phyloP scores from a whole-genome alignment of 1,140 invertebrate genomes.

The Polypedilum vanderplanki region DNA sequence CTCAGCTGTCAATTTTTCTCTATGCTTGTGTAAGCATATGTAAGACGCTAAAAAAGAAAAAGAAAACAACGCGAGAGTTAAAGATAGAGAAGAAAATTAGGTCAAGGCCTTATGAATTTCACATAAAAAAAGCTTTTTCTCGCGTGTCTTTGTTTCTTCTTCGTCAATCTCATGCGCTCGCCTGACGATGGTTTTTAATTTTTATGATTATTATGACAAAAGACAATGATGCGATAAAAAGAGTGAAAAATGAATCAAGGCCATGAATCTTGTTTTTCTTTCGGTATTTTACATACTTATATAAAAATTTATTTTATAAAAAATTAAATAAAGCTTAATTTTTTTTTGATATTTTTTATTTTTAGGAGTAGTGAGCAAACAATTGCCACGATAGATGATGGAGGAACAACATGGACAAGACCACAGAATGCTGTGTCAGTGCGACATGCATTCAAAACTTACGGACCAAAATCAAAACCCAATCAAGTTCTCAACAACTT shows the following conservation, averaged over 20 bases:
- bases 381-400: conserved; percentile 35
- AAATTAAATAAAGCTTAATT: background rate
- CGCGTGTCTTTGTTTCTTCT: conserved; percentile 15
- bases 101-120: conserved; percentile 22
- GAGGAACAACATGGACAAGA: conserved; percentile 43
- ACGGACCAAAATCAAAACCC: conserved; percentile 74
- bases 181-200: background rate
- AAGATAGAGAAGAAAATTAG: background rate
- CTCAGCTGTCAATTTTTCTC: background rate
- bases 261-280: background rate
- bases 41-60: background rate
- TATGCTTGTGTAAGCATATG: conserved; percentile 15
- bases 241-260: conserved; percentile 12
- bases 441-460: conserved; percentile 75
- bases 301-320: background rate
- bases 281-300: background rate
- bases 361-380: conserved; percentile 29
- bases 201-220: background rate
- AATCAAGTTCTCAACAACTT: conserved; percentile 77
- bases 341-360: conserved; percentile 1
- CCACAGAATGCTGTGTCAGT: conserved; percentile 76
- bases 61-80: background rate
- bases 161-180: background rate
- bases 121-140: conserved; percentile 16
- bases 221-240: background rate